Base-by-base conservation (phyloP, 1,140 invertebrate genomes). In the Panagrolaimus sp. region DNA sequence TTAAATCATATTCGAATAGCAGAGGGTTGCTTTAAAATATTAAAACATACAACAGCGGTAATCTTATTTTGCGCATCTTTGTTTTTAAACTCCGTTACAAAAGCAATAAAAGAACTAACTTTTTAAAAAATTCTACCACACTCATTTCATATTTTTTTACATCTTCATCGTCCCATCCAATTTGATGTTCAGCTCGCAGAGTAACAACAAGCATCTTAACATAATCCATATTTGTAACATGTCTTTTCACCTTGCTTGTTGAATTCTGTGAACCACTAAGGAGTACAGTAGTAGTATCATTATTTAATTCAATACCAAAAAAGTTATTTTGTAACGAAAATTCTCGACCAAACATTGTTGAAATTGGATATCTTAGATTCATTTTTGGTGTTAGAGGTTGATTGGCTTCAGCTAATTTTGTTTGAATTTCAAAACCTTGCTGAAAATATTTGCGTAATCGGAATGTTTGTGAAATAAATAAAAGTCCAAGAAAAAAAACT, bases 301-400 rank as follows among this genome's bases (percentile, higher is more conserved):
- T 47, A 23, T 16, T 14, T 16, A 75, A 66, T 9, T 74, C 68
- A 51, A 82, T 67, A 14, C 80, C 79, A 45, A 77, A 82, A 68
- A 81, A 77, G 57, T 72, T 81, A 9, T 74, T 78, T 66, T 81
- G 78, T 8, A 81, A 46, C 42, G 66, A 74, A 23, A 80, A 67
- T 16, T 68, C 66, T 23, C 64, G 62, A 9, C 77, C 80, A 43
- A 71, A 79, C n/a, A 81, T 62, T 7, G 68, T 68, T 16, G 64
- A 67, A 23, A 70, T 72, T 13, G 79, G 79, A 62, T 81, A 81
- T 20, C 67, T 63, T 14, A 81, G 67, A n/a, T 74, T 53, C 9
- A 81, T 65, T 23, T 71, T 16, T 4, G 38, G 23, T 48, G 63
- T 75, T 13, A 67, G 44, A 9, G 38, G 57, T 66, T 74, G 73